A percentile compares a stretch with the other conserved stretches of the same genome.
These are phyloP conservation scores for Phrynocephalus forsythii DNA, from an alignment of 2,797 vertebrate genomes.

Conservation along the genomic window DNA sequence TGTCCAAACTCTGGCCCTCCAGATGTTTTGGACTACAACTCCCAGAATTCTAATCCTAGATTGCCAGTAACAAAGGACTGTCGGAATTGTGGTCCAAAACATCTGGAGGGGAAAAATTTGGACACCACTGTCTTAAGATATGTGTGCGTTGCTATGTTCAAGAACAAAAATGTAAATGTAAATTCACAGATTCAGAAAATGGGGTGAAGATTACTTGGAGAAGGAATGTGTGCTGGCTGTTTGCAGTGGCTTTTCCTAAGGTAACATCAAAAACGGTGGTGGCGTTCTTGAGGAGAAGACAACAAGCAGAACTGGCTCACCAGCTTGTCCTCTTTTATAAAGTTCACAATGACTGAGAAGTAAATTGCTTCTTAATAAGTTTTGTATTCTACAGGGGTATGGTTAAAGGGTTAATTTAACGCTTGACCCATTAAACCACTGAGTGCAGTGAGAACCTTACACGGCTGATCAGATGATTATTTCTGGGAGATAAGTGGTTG, in stretches of 20 bases:
- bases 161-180: neutral
- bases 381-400: slow-evolving; percentile 74
- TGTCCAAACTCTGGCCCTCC: no score
- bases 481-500: slow-evolving; percentile 88
- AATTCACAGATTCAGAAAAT: neutral
- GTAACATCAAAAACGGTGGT: neutral
- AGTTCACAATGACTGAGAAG: slow-evolving; percentile 69
- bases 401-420: slow-evolving; percentile 85
- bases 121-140: neutral
- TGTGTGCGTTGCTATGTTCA: neutral
- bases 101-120: no score
- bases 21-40: no score
- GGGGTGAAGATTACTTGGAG: slow-evolving; percentile 7
- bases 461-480: slow-evolving; percentile 88
- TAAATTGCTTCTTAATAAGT: slow-evolving; percentile 78
- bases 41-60: no score
- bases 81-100: no score
- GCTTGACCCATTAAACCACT: slow-evolving; percentile 86
- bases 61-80: no score
- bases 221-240: slow-evolving; percentile 10
- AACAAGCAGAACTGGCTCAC: slow-evolving; percentile 41
- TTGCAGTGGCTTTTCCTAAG: neutral
- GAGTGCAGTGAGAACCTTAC: slow-evolving; percentile 81
- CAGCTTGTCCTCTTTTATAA: slow-evolving; percentile 43
- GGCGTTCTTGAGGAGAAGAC: slow-evolving; percentile 8